phyloP scores from a whole-genome alignment of 1,140 invertebrate genomes.

The Polyergus mexicanus region DNA sequence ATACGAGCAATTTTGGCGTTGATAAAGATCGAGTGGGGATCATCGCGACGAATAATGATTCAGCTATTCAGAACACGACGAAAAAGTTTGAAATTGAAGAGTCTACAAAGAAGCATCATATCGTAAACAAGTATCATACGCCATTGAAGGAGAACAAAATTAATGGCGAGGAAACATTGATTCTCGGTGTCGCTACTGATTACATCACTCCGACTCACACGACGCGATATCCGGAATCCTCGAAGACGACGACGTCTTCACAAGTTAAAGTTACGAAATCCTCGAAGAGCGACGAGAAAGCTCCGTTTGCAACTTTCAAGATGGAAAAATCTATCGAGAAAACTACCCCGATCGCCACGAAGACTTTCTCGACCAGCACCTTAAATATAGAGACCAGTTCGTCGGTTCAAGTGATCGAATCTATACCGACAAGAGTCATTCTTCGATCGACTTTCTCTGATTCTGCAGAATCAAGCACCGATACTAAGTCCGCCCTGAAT shows the following conservation, averaged over 20 bases:
- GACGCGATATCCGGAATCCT: conserved; percentile 29
- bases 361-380: conserved; percentile 76
- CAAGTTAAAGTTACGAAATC: conserved; percentile 63
- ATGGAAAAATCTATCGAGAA: conserved; percentile 44
- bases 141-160: conserved; percentile 75
- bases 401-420: conserved; percentile 82
- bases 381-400: conserved; percentile 84
- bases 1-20: conserved; percentile 47
- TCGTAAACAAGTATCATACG: conserved; percentile 76
- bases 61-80: conserved; percentile 21
- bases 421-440: conserved; percentile 73
- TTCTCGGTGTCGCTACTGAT: conserved; percentile 71
- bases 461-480: conserved; percentile 38
- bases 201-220: neutral
- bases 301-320: neutral
- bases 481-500: neutral
- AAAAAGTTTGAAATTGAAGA: conserved; percentile 60
- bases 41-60: conserved; percentile 26
- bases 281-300: conserved; percentile 33
- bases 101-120: conserved; percentile 63
- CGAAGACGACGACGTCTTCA: conserved; percentile 58
- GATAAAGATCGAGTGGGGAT: conserved; percentile 13
- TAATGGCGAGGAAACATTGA: conserved; percentile 81
- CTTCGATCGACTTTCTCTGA: conserved; percentile 70
- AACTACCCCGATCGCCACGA: conserved; percentile 50